Evolutionary conservation across 2,888 invertebrate species (phyloP).

Genomic region (Scelioninae gen. 1): DNA sequence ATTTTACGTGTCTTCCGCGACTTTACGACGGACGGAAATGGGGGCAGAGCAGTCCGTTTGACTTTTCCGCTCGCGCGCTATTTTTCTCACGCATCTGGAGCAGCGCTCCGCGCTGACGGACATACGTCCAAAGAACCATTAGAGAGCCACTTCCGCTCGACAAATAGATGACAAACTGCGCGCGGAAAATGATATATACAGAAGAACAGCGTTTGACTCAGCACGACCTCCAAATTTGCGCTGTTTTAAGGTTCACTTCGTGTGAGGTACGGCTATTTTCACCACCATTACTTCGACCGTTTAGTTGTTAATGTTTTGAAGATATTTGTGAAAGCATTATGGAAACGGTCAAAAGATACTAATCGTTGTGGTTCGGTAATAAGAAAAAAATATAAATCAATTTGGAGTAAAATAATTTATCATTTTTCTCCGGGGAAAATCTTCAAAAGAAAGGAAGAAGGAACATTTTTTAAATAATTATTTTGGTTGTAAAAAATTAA

Average conservation of each 20-base stretch:
- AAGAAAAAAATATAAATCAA: too few species aligned
- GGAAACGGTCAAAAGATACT: too few species aligned
- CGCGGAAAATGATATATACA: conserved; percentile 59
- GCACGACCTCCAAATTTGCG: conserved; percentile 47
- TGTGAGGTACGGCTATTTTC: conserved; percentile 48
- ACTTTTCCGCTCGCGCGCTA: conserved; percentile 42
- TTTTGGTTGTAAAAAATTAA: too few species aligned
- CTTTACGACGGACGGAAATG: conserved; percentile 43
- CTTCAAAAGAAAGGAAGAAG: too few species aligned
- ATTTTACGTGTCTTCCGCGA: conserved; percentile 37
- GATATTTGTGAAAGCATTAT: too few species aligned
- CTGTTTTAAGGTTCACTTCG: conserved; percentile 42
- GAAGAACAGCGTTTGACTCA: conserved; percentile 24
- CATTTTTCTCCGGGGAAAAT: too few species aligned
- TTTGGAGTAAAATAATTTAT: too few species aligned
- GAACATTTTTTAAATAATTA: too few species aligned
- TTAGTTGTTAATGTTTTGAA: too few species aligned
- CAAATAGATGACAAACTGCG: conserved; percentile 66
- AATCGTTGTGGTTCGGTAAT: too few species aligned
- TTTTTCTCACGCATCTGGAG: conserved; percentile 68
- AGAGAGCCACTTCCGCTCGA: conserved; percentile 60
- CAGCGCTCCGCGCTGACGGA: conserved; percentile 62
- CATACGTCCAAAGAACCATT: conserved; percentile 61
- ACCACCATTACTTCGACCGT: too few species aligned
- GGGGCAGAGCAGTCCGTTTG: too few species aligned